Percentiles rank a stretch among this genome's conserved stretches.
phyloP scores from a whole-genome alignment of 2,888 invertebrate species.

The Neria commutata region DNA sequence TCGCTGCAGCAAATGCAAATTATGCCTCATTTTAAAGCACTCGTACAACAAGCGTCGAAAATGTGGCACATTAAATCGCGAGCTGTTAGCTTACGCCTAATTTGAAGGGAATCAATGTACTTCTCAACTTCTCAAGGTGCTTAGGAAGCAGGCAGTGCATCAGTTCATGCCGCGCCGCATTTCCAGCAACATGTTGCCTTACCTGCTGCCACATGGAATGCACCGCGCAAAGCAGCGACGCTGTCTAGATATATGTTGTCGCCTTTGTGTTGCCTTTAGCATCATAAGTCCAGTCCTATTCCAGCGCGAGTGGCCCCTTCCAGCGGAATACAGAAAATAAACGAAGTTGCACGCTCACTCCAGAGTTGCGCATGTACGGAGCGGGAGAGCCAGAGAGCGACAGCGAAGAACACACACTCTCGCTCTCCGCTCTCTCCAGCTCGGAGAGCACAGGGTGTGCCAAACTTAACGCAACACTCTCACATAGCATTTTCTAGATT shows the following conservation, averaged over 20 bases:
- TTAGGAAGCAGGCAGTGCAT: too few species aligned
- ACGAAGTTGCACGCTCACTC: constrained; percentile 6
- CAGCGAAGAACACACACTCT: background rate
- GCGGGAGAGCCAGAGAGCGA: too few species aligned
- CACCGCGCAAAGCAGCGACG: background rate
- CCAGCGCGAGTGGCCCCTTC: background rate
- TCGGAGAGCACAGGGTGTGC: background rate
- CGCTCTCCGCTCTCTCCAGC: background rate
- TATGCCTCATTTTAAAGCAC: background rate
- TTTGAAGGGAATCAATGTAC: too few species aligned
- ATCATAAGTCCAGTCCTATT: too few species aligned
- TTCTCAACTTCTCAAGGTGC: too few species aligned
- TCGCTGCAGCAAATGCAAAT: background rate
- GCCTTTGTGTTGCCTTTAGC: too few species aligned
- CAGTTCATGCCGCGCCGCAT: too few species aligned
- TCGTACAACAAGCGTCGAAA: background rate
- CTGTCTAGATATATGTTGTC: background rate
- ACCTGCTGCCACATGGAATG: background rate
- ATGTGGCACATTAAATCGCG: background rate
- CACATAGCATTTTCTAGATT: too few species aligned
- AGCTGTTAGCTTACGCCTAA: too few species aligned
- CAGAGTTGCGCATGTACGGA: background rate
- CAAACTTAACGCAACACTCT: too few species aligned
- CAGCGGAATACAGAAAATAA: constrained; percentile 11
- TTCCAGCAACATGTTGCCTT: background rate